Base-by-base conservation (phyloP, 2,113 vertebrate genomes). In the Pogona vitticeps region DNA sequence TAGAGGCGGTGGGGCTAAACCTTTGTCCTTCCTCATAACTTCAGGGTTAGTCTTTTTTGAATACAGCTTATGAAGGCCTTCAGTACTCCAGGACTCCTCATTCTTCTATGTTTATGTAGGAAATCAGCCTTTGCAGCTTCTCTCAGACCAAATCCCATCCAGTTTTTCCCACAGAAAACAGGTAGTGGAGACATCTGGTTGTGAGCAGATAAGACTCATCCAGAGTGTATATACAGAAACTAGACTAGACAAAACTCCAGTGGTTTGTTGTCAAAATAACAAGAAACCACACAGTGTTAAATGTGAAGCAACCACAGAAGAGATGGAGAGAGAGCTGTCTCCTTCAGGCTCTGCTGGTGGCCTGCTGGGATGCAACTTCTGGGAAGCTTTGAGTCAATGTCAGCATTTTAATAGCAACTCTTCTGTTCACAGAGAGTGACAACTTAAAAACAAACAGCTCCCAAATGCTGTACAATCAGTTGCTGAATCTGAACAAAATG, bases 201-300 rank as follows among this genome's bases (percentile, higher is more conserved):
- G 46, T 28, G 33, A 63, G 38, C 1, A 3, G 73, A 58, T 17
- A 58, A 79, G 26, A 42, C 40, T 70, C 79, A 79, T 71, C 36
- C 18, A 63, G 26, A 72, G 28, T 42, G 26, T 31, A 20, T 70
- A 40, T 17, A 40, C 28, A 72, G 67, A 72, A 80, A 72, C 67
- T 70, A 67, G 75, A 59, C 59, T 52, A 52, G 67, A 28, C 14
- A 21, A 20, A 42, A 63, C 1, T 46, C 26, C 56, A 70, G 31
- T 12, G 3, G 40, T 65, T 65, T 80, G 68, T 86, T 86, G 78
- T 63, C 78, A 65, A 73, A 86, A 86, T 80, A 86, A 42, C 21
- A 86, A 80, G 68, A 72, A 63, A 75, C 31, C 20, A 72, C 14
- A 80, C 28, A 40, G 36, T 63, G 14, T 38, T 14, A 75, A 2